Percentiles rank a stretch among this genome's conserved stretches.
Evolutionary conservation across 1,140 invertebrate genomes (phyloP).

Genomic region (Cotesia chilonis): DNA sequence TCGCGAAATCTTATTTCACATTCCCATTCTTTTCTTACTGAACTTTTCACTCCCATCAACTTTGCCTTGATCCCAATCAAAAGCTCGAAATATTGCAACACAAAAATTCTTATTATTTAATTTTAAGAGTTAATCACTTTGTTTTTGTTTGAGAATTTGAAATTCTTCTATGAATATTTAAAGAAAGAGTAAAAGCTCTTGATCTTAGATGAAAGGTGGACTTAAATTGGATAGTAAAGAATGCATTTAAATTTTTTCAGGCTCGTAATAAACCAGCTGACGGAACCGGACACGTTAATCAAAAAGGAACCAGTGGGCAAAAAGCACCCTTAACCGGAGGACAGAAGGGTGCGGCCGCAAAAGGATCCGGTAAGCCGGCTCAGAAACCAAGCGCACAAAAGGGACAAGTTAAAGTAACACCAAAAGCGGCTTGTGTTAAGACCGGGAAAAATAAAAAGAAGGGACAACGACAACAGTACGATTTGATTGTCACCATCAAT

Average conservation of each 20-base stretch:
- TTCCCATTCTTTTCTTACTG: no score
- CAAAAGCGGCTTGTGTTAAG: conserved; percentile 70
- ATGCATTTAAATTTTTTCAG: conserved; percentile 58
- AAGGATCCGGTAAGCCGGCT: conserved; percentile 64
- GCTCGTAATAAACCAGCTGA: conserved; percentile 84
- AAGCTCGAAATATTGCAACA: no score
- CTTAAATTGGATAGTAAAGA: background rate
- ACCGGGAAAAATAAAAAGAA: conserved; percentile 80
- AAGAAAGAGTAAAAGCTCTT: no score
- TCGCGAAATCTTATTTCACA: no score
- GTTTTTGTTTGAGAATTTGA: no score
- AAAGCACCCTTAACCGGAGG: conserved; percentile 64
- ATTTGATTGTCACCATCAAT: conserved; percentile 83
- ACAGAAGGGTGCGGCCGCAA: conserved; percentile 70
- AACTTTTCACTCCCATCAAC: no score
- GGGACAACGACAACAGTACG: conserved; percentile 81
- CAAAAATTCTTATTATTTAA: no score
- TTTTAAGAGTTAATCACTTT: no score
- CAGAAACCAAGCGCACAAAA: conserved; percentile 66
- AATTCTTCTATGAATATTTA: no score
- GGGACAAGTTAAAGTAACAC: conserved; percentile 61
- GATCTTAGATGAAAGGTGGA: no score
- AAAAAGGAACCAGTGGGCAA: conserved; percentile 70
- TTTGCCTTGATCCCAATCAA: no score
- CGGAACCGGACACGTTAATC: conserved; percentile 74